Evolutionary conservation across 2,113 vertebrate species (phyloP), one percentile per base, ranked within the genome.

Genomic region (Megaceryle maxima): DNA sequence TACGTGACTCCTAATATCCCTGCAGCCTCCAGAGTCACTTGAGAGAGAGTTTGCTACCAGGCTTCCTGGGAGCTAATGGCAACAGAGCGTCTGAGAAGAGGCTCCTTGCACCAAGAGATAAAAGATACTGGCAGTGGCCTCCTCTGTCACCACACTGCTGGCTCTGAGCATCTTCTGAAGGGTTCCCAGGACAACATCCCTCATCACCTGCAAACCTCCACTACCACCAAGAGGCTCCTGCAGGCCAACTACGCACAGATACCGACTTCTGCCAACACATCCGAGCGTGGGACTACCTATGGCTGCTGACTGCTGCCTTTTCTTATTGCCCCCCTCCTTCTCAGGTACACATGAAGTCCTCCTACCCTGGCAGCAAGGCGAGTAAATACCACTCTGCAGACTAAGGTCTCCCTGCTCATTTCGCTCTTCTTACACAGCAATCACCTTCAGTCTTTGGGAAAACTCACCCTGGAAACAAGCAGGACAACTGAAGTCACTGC

Each of bases 271-370:
- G 24, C 63, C 72, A 7, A 8, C 46, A 11, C 13, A 60, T 4
- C 39, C n/a, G 9, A 8, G 26, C 0, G 0, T 8, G 46, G 46
- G 48, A 22, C 41, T 6, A 22, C 0, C 44, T 46, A 46, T 46
- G 9, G 44, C 26, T 70, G 68, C 63, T 13, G 16, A 12, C 21
- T 2, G 5, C 73, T 53, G 56, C 29, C 20, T 39, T 46, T n/a
- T 18, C 60, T 24, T 22, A 51, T 5, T 18, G 44, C 9, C 29
- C 59, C 15, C 9, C 29, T 19, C 33, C 35, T 48, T 39, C 39
- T 3, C 7, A 43, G 26, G 57, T 6, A n/a, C 1, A 5, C 4
- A 33, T n/a, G 31, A 73, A 43, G 44, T 13, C 29, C 35, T 55
- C 24, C 63, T 35, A 2, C 2, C 19, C 59, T 43, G 44, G 53